These are phyloP conservation scores for Amphipyra berbera DNA, from an alignment of 2,888 invertebrate species.

Conservation along the genomic window DNA sequence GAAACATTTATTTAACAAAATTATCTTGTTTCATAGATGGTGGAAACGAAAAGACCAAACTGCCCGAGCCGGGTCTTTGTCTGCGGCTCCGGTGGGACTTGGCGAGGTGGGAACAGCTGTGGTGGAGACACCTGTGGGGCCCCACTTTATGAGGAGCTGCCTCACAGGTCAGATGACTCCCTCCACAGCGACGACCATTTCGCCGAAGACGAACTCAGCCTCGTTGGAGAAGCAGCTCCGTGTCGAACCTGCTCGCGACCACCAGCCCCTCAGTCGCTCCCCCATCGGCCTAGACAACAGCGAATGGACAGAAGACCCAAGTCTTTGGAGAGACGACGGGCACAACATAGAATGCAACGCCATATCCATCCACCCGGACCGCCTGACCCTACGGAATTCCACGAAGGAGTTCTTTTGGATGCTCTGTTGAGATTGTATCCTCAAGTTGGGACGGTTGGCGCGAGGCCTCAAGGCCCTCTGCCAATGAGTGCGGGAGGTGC, in stretches of 20 bases:
- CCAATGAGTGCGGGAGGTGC: slow-evolving; percentile 91
- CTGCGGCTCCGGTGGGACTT: slow-evolving; percentile 89
- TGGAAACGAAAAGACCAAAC: slow-evolving; percentile 92
- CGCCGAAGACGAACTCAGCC: slow-evolving; percentile 94
- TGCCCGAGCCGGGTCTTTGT: slow-evolving; percentile 91
- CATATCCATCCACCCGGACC: slow-evolving; percentile 92
- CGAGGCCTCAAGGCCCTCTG: slow-evolving; percentile 83
- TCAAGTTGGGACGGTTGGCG: slow-evolving; percentile 92
- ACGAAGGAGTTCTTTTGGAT: slow-evolving; percentile 94
- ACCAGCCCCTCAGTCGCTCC: slow-evolving; percentile 84
- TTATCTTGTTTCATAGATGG: slow-evolving; percentile 90
- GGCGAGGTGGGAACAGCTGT: slow-evolving; percentile 89
- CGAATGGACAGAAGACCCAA: slow-evolving; percentile 90
- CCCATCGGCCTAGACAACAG: slow-evolving; percentile 90
- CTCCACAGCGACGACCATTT: slow-evolving; percentile 95
- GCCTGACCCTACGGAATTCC: slow-evolving; percentile 94
- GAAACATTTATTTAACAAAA: slow-evolving; percentile 4
- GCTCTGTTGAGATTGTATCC: slow-evolving; percentile 93
- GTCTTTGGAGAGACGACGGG: slow-evolving; percentile 87
- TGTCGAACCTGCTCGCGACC: slow-evolving; percentile 88
- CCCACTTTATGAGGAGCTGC: slow-evolving; percentile 95
- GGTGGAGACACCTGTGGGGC: slow-evolving; percentile 89
- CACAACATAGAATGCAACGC: slow-evolving; percentile 83
- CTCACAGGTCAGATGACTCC: slow-evolving; percentile 90
- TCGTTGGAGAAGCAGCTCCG: slow-evolving; percentile 85